Evolutionary conservation across 2,888 invertebrate species (phyloP).

Genomic region (Parthenolecanium corni): DNA sequence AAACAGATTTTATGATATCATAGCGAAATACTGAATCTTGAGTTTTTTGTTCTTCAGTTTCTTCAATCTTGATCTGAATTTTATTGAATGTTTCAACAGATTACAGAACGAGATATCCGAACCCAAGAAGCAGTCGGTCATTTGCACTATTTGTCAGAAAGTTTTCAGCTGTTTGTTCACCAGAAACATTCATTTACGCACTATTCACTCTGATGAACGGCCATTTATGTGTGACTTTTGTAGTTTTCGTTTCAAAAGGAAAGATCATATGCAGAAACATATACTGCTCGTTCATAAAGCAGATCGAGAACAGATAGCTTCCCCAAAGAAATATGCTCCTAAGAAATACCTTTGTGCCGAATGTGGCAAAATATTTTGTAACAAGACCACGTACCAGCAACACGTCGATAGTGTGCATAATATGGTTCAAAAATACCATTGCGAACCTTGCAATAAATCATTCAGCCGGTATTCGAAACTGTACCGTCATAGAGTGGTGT

Average conservation of each 20-base stretch:
- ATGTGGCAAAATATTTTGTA: constrained; percentile 6
- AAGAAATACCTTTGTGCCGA: background rate
- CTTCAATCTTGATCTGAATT: no score
- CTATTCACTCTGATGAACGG: constrained; percentile 3
- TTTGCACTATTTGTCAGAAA: constrained; percentile 11
- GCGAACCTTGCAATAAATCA: constrained; percentile 9
- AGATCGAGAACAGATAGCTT: no score
- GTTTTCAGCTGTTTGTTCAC: constrained; percentile 2
- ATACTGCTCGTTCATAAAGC: background rate
- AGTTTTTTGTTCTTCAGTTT: no score
- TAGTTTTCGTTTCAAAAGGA: constrained; percentile 1
- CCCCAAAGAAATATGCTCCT: background rate
- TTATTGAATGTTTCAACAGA: no score
- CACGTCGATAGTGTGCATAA: constrained; percentile 14
- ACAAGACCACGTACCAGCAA: background rate
- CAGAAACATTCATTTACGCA: background rate
- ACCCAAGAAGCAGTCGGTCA: no score
- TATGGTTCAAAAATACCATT: background rate
- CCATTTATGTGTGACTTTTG: constrained; percentile 4
- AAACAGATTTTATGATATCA: no score
- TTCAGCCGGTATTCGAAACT: constrained; percentile 11
- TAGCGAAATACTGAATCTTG: no score
- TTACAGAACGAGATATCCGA: no score
- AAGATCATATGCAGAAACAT: constrained; percentile 8
- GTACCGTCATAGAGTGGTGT: constrained; percentile 2